Evolutionary conservation across 2,888 invertebrate species (phyloP), one percentile per base, ranked within the genome.

Genomic region (Lasioglossum figueresi): DNA sequence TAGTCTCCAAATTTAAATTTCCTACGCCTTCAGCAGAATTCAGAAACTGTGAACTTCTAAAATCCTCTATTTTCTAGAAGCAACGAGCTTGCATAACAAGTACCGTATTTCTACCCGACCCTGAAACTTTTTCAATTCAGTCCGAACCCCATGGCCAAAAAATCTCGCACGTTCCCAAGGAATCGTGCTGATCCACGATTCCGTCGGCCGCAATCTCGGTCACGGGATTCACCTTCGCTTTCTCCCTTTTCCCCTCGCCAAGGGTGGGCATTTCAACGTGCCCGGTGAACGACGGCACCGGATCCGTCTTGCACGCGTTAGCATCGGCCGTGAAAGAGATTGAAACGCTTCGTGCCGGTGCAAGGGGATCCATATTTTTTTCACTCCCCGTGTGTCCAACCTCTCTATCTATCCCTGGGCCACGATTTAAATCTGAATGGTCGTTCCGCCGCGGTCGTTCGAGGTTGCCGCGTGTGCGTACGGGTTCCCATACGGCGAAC

Each of bases 391-490:
- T 66, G 19, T 34, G 31, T 31, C 37, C 10, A 8, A 52, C 23
- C 52, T 68, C 68, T 68, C 68, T n/a, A 23, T 68, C 37, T 68
- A 37, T 68, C 68, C 12, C 91, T 31, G 84, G 89, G 91, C 86
- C 91, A 92, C 93, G 93, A 95, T 95, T 95, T 94, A 94, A 95
- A 95, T 94, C 93, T 95, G 94, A 95, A 95, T 95, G 93, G 93
- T 90, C 91, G 93, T 91, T 92, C 83, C 83, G 83, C 80, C 92
- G 92, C 92, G 91, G 92, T 93, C 93, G 92, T 90, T 91, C 91
- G 90, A 88, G 89, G 85, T 89, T 86, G 80, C 85, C 81, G 83
- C 85, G 83, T 84, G 83, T 84, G 86, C 80, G 88, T 88, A 92
- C 90, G 91, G 91, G 92, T 91, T 93, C 92, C 92, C 91, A 92